These are phyloP conservation scores for Drymonia ruficornis DNA, from an alignment of 2,888 invertebrate species.

Conservation along the genomic window DNA sequence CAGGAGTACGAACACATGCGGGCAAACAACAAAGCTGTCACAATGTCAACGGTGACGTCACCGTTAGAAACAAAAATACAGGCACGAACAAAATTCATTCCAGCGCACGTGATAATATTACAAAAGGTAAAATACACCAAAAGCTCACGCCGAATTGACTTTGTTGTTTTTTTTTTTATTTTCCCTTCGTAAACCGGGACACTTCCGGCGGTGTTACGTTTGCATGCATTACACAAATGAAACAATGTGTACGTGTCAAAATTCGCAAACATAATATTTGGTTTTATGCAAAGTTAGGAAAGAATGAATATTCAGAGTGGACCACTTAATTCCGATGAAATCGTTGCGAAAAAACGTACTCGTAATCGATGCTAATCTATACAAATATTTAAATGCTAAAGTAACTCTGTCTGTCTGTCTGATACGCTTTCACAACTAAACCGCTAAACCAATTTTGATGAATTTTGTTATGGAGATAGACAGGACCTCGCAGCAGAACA, in stretches of 20 bases:
- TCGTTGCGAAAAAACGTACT: too few species aligned
- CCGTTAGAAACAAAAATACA: slow-evolving; percentile 5
- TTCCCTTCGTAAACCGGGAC: slow-evolving; percentile 23
- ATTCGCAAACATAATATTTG: slow-evolving; percentile 18
- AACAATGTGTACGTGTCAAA: slow-evolving; percentile 22
- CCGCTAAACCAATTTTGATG: too few species aligned
- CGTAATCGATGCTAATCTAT: too few species aligned
- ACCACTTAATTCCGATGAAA: background rate
- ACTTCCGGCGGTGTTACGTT: slow-evolving; percentile 18
- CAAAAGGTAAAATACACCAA: slow-evolving; percentile 31
- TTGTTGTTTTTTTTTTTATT: slow-evolving; percentile 23
- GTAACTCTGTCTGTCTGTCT: too few species aligned
- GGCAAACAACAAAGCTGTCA: background rate
- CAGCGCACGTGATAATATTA: slow-evolving; percentile 33
- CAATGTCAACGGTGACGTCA: background rate
- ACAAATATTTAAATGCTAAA: too few species aligned
- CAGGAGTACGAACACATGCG: background rate
- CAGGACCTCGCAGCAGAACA: too few species aligned
- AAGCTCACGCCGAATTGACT: slow-evolving; percentile 13
- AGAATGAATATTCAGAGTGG: background rate
- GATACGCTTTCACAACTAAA: too few species aligned
- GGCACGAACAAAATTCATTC: slow-evolving; percentile 18
- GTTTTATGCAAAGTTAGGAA: slow-evolving; percentile 1
- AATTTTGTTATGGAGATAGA: too few species aligned
- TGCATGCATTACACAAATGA: slow-evolving; percentile 20